phyloP scores from a whole-genome alignment of 2,797 vertebrate genomes.

The Yasuhikotakia modesta region DNA sequence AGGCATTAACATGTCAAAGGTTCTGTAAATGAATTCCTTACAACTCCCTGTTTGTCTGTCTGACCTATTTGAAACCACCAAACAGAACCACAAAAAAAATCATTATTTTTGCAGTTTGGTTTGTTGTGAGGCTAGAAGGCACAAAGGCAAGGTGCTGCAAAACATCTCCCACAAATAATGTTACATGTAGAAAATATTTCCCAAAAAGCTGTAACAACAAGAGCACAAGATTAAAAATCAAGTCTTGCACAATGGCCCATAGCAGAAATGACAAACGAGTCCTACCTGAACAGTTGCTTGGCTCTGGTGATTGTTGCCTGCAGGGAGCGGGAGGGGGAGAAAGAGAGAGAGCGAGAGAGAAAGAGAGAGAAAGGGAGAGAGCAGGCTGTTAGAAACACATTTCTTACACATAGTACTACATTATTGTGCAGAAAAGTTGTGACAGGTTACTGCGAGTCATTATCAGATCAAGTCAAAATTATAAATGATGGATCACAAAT shows the following conservation, averaged over 20 bases:
- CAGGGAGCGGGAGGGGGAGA: slow-evolving; percentile 21
- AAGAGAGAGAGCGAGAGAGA: no score
- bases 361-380: not conserved
- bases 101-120: no score
- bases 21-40: not conserved
- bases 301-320: slow-evolving; percentile 44
- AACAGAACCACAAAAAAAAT: no score
- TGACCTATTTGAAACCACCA: not conserved
- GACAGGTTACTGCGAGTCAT: not conserved
- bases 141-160: no score
- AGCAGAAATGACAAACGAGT: slow-evolving; percentile 1
- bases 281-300: slow-evolving; percentile 50
- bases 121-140: no score
- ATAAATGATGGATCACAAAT: not conserved
- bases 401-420: slow-evolving; percentile 17
- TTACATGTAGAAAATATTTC: not conserved
- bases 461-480: no score
- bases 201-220: slow-evolving; percentile 1
- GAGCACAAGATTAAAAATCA: not conserved
- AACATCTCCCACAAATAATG: not conserved
- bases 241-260: slow-evolving; percentile 7
- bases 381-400: slow-evolving; percentile 19
- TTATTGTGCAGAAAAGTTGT: not conserved
- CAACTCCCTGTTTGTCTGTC: not conserved
- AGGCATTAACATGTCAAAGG: not conserved